phyloP scores from a whole-genome alignment of 1,140 invertebrate species.

The Eupeodes corollae region DNA sequence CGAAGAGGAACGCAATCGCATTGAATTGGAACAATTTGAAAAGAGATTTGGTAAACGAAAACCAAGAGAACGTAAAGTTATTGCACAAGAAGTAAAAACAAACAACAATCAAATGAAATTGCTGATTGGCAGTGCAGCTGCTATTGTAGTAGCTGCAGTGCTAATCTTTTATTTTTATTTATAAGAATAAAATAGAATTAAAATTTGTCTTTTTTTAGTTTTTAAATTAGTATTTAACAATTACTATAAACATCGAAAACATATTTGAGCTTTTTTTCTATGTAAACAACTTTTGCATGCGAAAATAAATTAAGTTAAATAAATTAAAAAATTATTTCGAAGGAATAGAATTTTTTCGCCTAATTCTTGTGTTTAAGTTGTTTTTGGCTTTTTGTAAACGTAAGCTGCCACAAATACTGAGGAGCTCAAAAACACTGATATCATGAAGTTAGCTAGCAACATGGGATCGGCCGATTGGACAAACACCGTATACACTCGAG shows the following conservation, averaged over 20 bases:
- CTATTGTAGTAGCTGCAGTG: constrained; percentile 16
- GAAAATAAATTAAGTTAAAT: no score
- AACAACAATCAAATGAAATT: constrained; percentile 18
- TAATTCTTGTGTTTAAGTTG: neutral
- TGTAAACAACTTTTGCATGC: no score
- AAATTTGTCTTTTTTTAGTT: no score
- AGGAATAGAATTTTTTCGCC: no score
- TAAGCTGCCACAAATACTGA: constrained; percentile 46
- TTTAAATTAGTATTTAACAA: no score
- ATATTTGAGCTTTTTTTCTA: no score
- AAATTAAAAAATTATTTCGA: no score
- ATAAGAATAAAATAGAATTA: no score
- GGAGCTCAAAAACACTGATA: constrained; percentile 49
- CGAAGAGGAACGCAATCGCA: constrained; percentile 53
- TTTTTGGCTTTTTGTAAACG: constrained; percentile 38
- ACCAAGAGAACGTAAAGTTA: constrained; percentile 36
- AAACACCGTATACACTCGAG: constrained; percentile 52
- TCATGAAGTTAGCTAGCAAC: constrained; percentile 49
- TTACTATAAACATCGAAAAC: no score
- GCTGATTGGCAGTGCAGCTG: constrained; percentile 11
- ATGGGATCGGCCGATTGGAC: constrained; percentile 53
- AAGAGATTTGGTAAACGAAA: constrained; percentile 55
- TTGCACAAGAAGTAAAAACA: constrained; percentile 12
- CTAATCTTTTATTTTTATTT: constrained; percentile 19
- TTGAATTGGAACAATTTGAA: constrained; percentile 59